A percentile compares a stretch with the other conserved stretches of the same genome.
These are phyloP conservation scores for Malurus splendens DNA, from an alignment of 2,797 vertebrate species.

Conservation along the genomic window DNA sequence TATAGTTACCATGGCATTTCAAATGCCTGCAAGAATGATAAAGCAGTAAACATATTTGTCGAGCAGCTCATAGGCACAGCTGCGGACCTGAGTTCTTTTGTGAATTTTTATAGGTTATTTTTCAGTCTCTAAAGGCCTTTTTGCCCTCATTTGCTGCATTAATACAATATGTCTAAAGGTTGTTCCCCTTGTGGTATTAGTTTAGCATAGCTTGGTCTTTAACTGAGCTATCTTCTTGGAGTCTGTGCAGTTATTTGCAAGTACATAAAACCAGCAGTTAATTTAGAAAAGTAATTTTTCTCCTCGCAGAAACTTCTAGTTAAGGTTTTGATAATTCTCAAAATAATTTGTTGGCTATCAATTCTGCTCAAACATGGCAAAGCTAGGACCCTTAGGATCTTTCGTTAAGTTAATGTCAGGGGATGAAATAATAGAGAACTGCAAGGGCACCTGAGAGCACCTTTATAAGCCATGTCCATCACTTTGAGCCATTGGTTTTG, in stretches of 20 bases:
- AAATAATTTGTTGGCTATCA: not conserved
- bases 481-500: not conserved
- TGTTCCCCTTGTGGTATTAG: not conserved
- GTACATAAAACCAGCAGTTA: not conserved
- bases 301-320: constrained; percentile 12
- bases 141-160: constrained; percentile 6
- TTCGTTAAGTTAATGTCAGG: not conserved
- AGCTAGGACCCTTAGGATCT: not conserved
- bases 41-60: not conserved
- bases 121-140: constrained; percentile 13
- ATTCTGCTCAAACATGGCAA: not conserved
- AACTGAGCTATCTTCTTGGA: not conserved
- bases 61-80: not conserved
- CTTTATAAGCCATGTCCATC: not conserved
- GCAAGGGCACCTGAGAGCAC: not conserved
- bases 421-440: not conserved
- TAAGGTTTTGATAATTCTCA: not conserved
- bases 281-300: not conserved
- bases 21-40: not conserved
- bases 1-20: constrained; percentile 14
- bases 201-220: not conserved
- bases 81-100: not conserved
- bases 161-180: not conserved
- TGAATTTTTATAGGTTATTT: not conserved
- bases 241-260: not conserved